Percentiles rank a stretch among this genome's conserved stretches.
Conservation (phyloP, 53 echinoderm and acorn worm genomes). For the Hippasteria phrygiana region DNA sequence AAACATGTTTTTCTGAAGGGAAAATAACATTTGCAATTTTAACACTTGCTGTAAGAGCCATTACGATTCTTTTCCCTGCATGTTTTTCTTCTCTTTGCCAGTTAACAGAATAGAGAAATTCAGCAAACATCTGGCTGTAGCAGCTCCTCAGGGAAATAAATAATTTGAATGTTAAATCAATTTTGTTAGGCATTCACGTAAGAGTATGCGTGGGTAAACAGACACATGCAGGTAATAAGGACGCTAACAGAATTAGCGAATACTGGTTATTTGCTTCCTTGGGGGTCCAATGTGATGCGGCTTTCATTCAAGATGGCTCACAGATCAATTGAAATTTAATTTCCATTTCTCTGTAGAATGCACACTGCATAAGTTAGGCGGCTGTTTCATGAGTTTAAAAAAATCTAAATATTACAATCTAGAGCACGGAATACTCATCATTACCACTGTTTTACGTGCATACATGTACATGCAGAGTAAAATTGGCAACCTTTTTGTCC, state of each 20-base stretch:
- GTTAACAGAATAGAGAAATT: background rate
- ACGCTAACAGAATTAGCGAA: constrained; percentile 17
- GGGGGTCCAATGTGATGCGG: constrained; percentile 9
- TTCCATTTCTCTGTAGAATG: constrained; percentile 23
- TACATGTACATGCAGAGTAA: too few relatives aligned
- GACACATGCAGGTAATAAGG: background rate
- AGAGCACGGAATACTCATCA: too few relatives aligned
- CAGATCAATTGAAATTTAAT: constrained; percentile 46
- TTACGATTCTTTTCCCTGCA: too few relatives aligned
- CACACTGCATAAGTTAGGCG: background rate
- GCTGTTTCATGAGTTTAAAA: background rate
- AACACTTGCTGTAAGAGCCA: too few relatives aligned
- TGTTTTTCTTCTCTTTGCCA: too few relatives aligned
- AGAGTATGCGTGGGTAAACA: background rate
- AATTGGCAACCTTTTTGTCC: too few relatives aligned
- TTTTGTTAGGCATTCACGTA: background rate
- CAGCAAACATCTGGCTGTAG: background rate
- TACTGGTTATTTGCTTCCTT: constrained; percentile 15
- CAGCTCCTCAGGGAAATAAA: constrained; percentile 12
- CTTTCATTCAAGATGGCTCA: constrained; percentile 32
- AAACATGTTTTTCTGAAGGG: too few relatives aligned
- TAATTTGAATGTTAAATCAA: constrained; percentile 44
- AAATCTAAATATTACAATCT: background rate
- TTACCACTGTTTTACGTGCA: too few relatives aligned
- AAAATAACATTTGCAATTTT: too few relatives aligned